Conservation (phyloP, 2,113 vertebrate genomes). For the Agapornis roseicollis region DNA sequence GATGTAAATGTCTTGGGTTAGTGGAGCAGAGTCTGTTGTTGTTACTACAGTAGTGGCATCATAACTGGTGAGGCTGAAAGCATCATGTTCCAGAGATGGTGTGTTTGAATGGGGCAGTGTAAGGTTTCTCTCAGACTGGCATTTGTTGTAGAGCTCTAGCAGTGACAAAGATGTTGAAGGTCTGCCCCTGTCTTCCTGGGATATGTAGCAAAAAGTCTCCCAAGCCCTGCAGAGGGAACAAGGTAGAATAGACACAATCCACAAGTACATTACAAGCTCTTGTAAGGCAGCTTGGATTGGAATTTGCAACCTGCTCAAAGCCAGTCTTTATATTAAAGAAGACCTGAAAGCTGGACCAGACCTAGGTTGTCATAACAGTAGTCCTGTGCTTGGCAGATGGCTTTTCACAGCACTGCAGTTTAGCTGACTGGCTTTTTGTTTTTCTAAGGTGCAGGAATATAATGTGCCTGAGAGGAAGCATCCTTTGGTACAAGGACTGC, state of each 20-base stretch:
- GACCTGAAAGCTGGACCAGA: background rate
- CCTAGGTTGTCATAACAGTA: background rate
- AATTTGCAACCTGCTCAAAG: background rate
- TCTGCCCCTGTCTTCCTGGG: background rate
- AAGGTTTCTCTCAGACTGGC: background rate
- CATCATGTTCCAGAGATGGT: rapidly evolving
- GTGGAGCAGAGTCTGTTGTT: background rate
- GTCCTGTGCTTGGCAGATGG: background rate
- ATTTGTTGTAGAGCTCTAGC: slow-evolving; percentile 32
- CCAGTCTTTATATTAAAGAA: background rate
- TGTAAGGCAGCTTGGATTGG: background rate
- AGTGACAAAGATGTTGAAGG: slow-evolving; percentile 33
- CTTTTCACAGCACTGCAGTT: background rate
- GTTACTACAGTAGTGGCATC: background rate
- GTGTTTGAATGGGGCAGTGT: background rate
- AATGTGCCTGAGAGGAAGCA: background rate
- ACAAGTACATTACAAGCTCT: background rate
- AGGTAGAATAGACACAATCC: background rate
- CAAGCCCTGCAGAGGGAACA: slow-evolving; percentile 40
- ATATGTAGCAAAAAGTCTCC: slow-evolving; percentile 62
- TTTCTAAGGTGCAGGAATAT: background rate
- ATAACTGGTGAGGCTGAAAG: background rate
- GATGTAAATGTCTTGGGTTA: background rate
- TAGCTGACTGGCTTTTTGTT: background rate
- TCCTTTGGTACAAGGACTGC: background rate